Evolutionary conservation across 2,113 vertebrate genomes (phyloP), one percentile per base, ranked within the genome.

Genomic region (Mystacornis crossleyi): DNA sequence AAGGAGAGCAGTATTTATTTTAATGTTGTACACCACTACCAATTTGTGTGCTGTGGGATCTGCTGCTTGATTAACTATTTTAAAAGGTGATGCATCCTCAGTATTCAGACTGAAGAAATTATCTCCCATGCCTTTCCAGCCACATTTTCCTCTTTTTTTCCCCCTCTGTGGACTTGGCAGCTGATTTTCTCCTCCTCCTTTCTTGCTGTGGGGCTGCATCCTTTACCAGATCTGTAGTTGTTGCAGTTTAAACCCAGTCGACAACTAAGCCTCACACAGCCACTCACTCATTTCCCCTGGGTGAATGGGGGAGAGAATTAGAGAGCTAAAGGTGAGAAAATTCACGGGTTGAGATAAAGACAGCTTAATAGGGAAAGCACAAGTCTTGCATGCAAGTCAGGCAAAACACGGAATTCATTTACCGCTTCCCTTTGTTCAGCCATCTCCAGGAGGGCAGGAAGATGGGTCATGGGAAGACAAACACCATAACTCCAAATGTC

Each of bases 401-500:
- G 48, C 34, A 70, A 43, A 70, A 67, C 24, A 74, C 15, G 31
- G 57, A 64, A 31, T 81, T 74, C 3, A n/a, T 74, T 89, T 19
- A 53, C 23, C 12, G 10, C 33, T 66, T 81, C 15, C 12, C 0
- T 0, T 38, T 33, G 23, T 60, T 81, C 38, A 74, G 28, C 69
- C 28, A 15, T 61, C 40, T 69, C 28, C 26, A 42, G 48, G 50
- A 69, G 34, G 36, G 48, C 64, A 48, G 48, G 31, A 40, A 66
- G 14, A 65, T 65, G 81, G n/a, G 18, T 48, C 34, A 29, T 48
- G 18, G 87, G 54, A 42, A 42, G 40, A 48, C 29, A 75, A 54
- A n/a, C 3, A 20, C 14, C 11, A 0, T 67, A 34, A 34, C 17
- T 73, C 26, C 0, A 0, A 54, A 40, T 40, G 9, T 60, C 25